phyloP scores from a whole-genome alignment of 30 jellyfish, hydroid and myxozoan genomes.

The Cassiopea xamachana region DNA sequence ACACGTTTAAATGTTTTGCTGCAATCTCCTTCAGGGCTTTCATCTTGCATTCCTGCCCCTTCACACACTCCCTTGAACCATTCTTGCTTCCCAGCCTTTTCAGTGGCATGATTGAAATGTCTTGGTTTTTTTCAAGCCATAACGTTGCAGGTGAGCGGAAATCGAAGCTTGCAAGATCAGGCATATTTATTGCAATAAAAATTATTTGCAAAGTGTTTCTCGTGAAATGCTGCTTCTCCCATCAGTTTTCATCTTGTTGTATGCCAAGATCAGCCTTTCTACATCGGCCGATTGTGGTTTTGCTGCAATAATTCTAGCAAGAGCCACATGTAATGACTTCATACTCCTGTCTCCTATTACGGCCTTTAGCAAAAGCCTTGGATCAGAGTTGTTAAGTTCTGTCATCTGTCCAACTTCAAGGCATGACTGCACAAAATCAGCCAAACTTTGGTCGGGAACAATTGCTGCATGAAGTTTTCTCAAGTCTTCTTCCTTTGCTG shows the following conservation, averaged over 20 bases:
- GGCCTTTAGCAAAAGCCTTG: slow-evolving; percentile 9
- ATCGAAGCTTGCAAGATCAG: slow-evolving; percentile 36
- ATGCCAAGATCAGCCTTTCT: slow-evolving; percentile 19
- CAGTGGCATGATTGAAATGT: slow-evolving; percentile 12
- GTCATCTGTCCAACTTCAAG: slow-evolving; percentile 38
- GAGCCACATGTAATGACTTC: slow-evolving; percentile 31
- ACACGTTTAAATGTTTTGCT: slow-evolving; percentile 10
- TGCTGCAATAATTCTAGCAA: slow-evolving; percentile 7
- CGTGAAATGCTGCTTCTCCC: slow-evolving; percentile 52
- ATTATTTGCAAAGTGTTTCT: slow-evolving; percentile 40
- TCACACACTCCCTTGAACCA: slow-evolving; percentile 32
- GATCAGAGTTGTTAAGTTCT: slow-evolving; percentile 18
- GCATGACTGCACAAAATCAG: slow-evolving; percentile 24
- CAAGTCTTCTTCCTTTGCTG: slow-evolving; percentile 48
- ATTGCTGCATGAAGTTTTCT: slow-evolving; percentile 20
- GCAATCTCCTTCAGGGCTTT: slow-evolving; percentile 18
- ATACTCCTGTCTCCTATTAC: not conserved
- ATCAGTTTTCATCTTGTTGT: slow-evolving; percentile 34
- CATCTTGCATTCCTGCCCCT: slow-evolving; percentile 14
- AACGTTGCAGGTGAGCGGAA: slow-evolving; percentile 28
- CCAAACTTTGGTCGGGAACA: slow-evolving; percentile 31
- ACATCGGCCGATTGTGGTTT: slow-evolving; percentile 46
- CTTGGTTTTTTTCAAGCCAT: slow-evolving; percentile 31
- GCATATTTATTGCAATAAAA: slow-evolving; percentile 34
- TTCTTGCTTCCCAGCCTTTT: slow-evolving; percentile 46